These are phyloP conservation scores for Apotomis betuletana DNA, from an alignment of 2,888 invertebrate species.

Conservation along the genomic window DNA sequence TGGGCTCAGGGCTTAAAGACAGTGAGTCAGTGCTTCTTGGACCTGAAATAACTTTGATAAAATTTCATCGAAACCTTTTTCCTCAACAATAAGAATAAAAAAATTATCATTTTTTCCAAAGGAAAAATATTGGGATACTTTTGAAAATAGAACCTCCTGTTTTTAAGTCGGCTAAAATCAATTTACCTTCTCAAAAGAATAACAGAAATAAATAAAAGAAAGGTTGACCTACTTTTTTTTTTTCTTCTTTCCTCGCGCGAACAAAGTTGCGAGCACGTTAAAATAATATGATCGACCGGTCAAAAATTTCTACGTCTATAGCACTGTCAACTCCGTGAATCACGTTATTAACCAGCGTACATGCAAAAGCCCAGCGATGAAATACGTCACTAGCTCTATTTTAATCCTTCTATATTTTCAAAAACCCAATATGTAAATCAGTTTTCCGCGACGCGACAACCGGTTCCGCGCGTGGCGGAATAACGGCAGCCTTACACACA, in stretches of 20 bases:
- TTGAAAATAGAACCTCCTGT: no score
- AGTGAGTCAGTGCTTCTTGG: not conserved
- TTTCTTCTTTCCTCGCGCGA: no score
- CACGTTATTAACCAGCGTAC: not conserved
- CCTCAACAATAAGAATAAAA: no score
- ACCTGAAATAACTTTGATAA: not conserved
- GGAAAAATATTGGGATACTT: no score
- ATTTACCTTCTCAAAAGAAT: no score
- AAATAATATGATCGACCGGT: no score
- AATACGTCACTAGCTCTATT: not conserved
- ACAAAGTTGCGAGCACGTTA: no score
- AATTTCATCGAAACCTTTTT: not conserved
- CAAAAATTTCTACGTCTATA: no score
- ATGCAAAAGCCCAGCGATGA: not conserved
- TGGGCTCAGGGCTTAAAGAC: not conserved
- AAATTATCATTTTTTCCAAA: no score
- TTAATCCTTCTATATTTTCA: not conserved
- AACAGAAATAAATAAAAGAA: no score
- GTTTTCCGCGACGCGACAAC: slow-evolving; percentile 3
- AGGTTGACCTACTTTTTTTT: no score
- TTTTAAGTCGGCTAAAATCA: no score
- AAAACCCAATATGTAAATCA: slow-evolving; percentile 20
- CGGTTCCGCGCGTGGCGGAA: not conserved
- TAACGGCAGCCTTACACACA: not conserved
- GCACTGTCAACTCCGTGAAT: not conserved